Conservation (phyloP, 2,797 vertebrate species). For the Hybognathus amarus region DNA sequence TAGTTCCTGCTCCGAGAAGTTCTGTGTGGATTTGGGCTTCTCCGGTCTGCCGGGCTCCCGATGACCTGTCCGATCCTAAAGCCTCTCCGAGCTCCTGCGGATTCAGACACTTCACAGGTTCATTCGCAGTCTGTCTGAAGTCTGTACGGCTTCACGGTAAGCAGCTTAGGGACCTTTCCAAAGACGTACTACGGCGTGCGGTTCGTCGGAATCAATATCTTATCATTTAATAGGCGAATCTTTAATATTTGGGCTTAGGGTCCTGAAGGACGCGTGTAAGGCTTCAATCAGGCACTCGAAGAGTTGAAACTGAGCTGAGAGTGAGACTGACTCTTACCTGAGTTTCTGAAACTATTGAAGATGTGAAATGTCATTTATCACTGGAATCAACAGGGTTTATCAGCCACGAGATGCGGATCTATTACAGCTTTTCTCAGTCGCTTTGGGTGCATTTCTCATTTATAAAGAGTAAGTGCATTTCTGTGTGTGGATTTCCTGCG, state of each 20-base stretch:
- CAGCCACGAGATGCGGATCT: background rate
- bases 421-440: too few species aligned
- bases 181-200: background rate
- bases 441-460: too few species aligned
- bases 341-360: background rate
- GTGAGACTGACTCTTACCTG: background rate
- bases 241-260: background rate
- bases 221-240: slow-evolving; percentile 6
- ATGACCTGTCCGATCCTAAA: slow-evolving; percentile 70
- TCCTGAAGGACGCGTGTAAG: slow-evolving; percentile 17
- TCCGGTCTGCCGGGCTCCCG: slow-evolving; percentile 69
- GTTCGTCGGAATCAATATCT: slow-evolving; percentile 17
- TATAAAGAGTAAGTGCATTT: too few species aligned
- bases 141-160: slow-evolving; percentile 61
- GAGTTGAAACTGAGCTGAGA: background rate
- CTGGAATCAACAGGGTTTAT: background rate
- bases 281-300: slow-evolving; percentile 12
- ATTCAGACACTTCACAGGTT: slow-evolving; percentile 55
- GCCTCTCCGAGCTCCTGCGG: slow-evolving; percentile 67
- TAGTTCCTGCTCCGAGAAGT: slow-evolving; percentile 6
- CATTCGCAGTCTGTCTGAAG: slow-evolving; percentile 40
- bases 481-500: too few species aligned
- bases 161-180: slow-evolving; percentile 69
- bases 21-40: slow-evolving; percentile 59
- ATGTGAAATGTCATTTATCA: background rate